Percentiles rank a stretch among this genome's conserved stretches.
Conservation (phyloP, 2,888 invertebrate genomes). For the Lasioglossum oenotherae region DNA sequence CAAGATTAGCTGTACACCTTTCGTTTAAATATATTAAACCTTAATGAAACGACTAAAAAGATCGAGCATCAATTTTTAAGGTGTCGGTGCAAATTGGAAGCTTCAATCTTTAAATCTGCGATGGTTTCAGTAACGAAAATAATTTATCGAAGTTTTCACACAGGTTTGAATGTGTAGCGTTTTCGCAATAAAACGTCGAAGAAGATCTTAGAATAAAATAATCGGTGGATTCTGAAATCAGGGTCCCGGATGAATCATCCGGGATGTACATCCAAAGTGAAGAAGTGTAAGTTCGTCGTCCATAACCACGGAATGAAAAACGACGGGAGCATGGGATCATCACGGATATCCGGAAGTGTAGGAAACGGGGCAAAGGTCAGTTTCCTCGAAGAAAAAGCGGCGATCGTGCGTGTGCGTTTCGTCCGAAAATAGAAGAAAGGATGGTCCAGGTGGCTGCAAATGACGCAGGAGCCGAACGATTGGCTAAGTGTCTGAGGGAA, state of each 20-base stretch:
- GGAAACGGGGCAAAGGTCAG: conserved; percentile 33
- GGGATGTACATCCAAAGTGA: not conserved
- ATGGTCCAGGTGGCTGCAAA: conserved; percentile 78
- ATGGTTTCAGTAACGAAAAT: too few relatives aligned
- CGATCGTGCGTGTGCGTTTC: conserved; percentile 23
- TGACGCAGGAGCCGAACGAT: conserved; percentile 68
- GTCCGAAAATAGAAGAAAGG: conserved; percentile 57
- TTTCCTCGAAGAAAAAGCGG: conserved; percentile 29
- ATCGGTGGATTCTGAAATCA: too few relatives aligned
- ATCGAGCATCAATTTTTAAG: not conserved
- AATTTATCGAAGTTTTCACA: too few relatives aligned
- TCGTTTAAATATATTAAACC: not conserved
- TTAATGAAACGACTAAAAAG: not conserved
- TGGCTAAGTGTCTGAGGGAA: conserved; percentile 64
- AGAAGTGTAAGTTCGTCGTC: too few relatives aligned
- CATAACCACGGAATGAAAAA: not conserved
- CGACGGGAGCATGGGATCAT: not conserved
- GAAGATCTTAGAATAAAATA: too few relatives aligned
- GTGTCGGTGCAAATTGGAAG: too few relatives aligned
- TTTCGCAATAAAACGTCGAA: too few relatives aligned
- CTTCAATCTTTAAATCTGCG: too few relatives aligned
- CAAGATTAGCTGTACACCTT: too few relatives aligned
- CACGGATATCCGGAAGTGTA: conserved; percentile 53
- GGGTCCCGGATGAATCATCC: not conserved
- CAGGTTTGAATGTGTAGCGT: too few relatives aligned